Conservation (phyloP, 2,888 invertebrate genomes). For the Cryptosula pallasiana region DNA sequence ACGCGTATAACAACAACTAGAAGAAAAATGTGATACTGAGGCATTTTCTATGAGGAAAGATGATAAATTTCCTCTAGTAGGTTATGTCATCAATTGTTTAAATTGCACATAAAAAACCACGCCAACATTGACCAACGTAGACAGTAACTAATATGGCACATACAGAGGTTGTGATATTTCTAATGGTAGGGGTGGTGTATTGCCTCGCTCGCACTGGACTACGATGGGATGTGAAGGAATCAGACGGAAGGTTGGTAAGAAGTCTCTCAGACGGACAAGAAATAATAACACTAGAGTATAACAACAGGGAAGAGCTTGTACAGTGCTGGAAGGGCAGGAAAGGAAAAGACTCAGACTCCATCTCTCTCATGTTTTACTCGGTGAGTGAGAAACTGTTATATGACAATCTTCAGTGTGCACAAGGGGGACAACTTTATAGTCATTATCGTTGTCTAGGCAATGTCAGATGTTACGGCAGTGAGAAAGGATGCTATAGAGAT, state of each 20-base stretch:
- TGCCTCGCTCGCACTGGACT: not conserved
- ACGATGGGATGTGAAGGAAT: constrained; percentile 6
- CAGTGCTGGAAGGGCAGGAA: not conserved
- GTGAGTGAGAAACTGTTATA: no score
- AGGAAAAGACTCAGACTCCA: not conserved
- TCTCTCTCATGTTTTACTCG: not conserved
- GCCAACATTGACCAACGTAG: no score
- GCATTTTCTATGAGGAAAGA: no score
- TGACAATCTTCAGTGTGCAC: not conserved
- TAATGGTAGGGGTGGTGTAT: not conserved
- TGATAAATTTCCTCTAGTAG: no score
- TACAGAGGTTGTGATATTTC: not conserved
- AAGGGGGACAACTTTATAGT: not conserved
- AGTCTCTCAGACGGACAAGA: not conserved
- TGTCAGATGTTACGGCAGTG: not conserved
- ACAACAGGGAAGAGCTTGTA: not conserved
- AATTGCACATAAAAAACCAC: no score
- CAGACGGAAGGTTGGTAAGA: not conserved
- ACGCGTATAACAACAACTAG: no score
- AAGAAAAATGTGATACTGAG: no score
- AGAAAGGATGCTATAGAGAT: not conserved
- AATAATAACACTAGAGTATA: constrained; percentile 3
- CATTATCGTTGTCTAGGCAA: not conserved
- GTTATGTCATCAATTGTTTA: no score
- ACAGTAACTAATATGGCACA: no score